These are phyloP conservation scores for Sebastes cheni DNA, from an alignment of 2,797 vertebrate species.

Conservation along the genomic window DNA sequence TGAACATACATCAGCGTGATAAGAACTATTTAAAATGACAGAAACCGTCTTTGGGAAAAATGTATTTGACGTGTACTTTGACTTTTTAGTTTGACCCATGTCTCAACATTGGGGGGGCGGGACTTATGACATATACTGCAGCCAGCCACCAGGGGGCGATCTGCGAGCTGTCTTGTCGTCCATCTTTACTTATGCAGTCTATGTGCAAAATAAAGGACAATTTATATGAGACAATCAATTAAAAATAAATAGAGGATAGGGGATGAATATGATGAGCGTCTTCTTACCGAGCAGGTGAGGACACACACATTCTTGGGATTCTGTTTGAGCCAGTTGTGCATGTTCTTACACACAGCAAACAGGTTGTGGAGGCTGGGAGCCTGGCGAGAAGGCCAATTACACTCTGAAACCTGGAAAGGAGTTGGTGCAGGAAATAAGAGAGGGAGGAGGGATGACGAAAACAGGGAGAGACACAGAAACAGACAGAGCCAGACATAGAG, in stretches of 20 bases:
- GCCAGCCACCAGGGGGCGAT: no score
- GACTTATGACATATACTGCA: no score
- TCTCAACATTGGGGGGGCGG: no score
- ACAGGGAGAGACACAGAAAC: background rate
- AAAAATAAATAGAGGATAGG: background rate
- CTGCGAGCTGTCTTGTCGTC: no score
- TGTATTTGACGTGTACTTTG: no score
- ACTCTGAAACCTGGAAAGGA: slow-evolving; percentile 92
- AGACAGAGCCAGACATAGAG: background rate
- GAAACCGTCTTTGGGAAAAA: no score
- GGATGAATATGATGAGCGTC: background rate
- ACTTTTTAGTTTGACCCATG: no score
- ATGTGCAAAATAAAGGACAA: background rate
- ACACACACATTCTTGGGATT: slow-evolving; percentile 99
- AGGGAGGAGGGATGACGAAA: background rate
- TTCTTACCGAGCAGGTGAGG: slow-evolving; percentile 98
- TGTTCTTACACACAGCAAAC: slow-evolving; percentile 98
- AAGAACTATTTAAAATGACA: no score
- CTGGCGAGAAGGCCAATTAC: slow-evolving; percentile 95
- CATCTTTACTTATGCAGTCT: no score
- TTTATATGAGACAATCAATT: background rate
- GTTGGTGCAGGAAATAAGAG: background rate
- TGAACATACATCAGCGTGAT: no score
- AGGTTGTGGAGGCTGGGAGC: slow-evolving; percentile 98
- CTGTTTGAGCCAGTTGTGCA: slow-evolving; percentile 99